A percentile compares a stretch with the other conserved stretches of the same genome.
phyloP scores from a whole-genome alignment of 2,888 invertebrate species.

The Cartodere bifasciata region DNA sequence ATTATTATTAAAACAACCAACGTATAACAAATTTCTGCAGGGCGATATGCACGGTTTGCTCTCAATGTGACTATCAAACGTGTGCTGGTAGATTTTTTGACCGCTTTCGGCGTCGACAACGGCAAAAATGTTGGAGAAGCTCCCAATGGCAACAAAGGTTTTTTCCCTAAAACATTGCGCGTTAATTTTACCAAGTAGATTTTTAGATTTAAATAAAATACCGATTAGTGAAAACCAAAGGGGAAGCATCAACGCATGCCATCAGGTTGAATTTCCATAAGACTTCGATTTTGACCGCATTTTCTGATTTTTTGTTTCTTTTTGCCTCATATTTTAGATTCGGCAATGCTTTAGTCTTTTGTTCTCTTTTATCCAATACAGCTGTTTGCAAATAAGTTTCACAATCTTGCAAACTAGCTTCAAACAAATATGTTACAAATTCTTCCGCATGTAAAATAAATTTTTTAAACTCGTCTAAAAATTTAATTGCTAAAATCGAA shows the following conservation, averaged over 20 bases:
- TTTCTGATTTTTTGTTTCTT: not conserved
- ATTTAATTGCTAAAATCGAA: slow-evolving; percentile 53
- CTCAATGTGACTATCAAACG: slow-evolving; percentile 59
- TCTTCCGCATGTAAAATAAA: slow-evolving; percentile 30
- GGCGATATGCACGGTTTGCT: slow-evolving; percentile 35
- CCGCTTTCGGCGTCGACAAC: slow-evolving; percentile 47
- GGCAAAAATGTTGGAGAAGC: slow-evolving; percentile 60
- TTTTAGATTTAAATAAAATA: slow-evolving; percentile 24
- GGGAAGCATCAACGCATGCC: slow-evolving; percentile 77
- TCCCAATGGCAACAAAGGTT: slow-evolving; percentile 45
- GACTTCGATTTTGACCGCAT: slow-evolving; percentile 17
- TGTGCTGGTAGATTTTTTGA: slow-evolving; percentile 34
- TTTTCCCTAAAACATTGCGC: slow-evolving; percentile 13
- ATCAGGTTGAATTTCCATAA: slow-evolving; percentile 48
- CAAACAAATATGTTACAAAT: slow-evolving; percentile 43
- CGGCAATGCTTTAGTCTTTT: not conserved
- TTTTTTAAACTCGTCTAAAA: slow-evolving; percentile 45
- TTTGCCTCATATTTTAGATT: slow-evolving; percentile 3
- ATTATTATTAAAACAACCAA: slow-evolving; percentile 67
- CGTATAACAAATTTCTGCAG: slow-evolving; percentile 40
- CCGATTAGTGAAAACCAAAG: slow-evolving; percentile 41
- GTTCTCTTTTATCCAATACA: slow-evolving; percentile 9
- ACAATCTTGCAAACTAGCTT: slow-evolving; percentile 32
- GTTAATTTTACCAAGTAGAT: slow-evolving; percentile 6
- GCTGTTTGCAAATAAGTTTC: slow-evolving; percentile 25